Conservation (phyloP, 2,888 invertebrate species). For the Epistrophe eligans region DNA sequence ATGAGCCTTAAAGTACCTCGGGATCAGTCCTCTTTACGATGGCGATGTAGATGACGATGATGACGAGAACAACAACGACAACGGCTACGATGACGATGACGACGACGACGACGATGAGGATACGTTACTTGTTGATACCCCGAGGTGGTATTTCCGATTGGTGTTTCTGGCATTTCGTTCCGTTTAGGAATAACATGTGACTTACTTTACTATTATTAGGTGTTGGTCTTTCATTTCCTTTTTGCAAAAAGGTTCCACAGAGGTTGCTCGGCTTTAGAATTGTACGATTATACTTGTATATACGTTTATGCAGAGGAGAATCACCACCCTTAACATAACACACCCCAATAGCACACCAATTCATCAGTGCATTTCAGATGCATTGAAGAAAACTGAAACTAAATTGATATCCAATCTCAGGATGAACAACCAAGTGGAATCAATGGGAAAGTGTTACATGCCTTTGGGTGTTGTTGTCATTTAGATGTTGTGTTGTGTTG, state of each 20-base stretch:
- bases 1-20: conserved; percentile 24
- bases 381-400: conserved; percentile 67
- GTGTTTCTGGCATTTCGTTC: conserved; percentile 60
- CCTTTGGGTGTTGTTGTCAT: conserved; percentile 61
- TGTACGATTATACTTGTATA: not conserved
- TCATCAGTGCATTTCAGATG: conserved; percentile 64
- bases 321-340: conserved; percentile 2
- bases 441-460: conserved; percentile 68
- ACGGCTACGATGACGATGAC: not conserved
- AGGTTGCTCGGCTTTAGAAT: not conserved
- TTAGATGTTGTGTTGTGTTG: conserved; percentile 17
- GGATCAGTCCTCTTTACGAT: conserved; percentile 20
- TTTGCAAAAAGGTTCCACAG: conserved; percentile 48
- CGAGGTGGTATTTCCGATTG: conserved; percentile 54
- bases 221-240: conserved; percentile 75
- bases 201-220: conserved; percentile 73
- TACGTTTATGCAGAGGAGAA: not conserved
- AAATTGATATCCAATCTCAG: conserved; percentile 75
- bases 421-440: conserved; percentile 48
- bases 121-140: conserved; percentile 63
- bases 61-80: not conserved
- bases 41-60: not conserved
- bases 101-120: not conserved
- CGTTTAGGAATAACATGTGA: conserved; percentile 69
- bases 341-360: conserved; percentile 43